Conservation (phyloP, 2,113 vertebrate species). For the Okapia johnstoni region DNA sequence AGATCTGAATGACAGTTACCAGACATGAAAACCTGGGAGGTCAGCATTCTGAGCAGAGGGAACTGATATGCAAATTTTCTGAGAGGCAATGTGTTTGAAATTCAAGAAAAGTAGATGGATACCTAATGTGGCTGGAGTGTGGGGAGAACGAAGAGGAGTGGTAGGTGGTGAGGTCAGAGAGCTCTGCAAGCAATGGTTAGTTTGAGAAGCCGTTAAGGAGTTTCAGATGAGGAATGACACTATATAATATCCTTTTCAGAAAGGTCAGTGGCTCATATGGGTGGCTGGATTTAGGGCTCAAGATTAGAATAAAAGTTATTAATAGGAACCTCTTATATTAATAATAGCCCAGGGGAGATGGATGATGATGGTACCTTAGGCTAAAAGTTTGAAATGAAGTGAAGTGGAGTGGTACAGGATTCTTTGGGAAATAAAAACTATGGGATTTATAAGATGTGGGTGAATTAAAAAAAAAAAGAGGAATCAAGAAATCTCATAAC, state of each 20-base stretch:
- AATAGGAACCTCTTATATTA: neutral
- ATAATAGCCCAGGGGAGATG: neutral
- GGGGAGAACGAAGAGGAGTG: neutral
- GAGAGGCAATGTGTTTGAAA: neutral
- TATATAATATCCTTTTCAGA: neutral
- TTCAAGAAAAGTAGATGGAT: neutral
- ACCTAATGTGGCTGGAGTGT: neutral
- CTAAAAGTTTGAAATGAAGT: neutral
- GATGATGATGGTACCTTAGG: neutral
- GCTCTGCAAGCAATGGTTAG: fast-evolving
- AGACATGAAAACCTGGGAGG: neutral
- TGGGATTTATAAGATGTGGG: neutral
- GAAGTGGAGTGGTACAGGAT: neutral
- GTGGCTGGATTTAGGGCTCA: neutral
- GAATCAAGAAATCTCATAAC: neutral
- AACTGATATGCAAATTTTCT: neutral
- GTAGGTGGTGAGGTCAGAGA: neutral
- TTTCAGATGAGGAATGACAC: neutral
- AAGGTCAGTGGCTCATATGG: neutral
- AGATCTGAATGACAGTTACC: neutral
- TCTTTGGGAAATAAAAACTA: neutral
- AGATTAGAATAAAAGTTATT: neutral
- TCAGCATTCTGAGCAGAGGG: neutral
- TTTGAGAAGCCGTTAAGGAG: neutral
- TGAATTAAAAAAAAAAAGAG: neutral